Evolutionary conservation across 2,113 vertebrate genomes (phyloP).

Genomic region (Ageneiosus marmoratus): DNA sequence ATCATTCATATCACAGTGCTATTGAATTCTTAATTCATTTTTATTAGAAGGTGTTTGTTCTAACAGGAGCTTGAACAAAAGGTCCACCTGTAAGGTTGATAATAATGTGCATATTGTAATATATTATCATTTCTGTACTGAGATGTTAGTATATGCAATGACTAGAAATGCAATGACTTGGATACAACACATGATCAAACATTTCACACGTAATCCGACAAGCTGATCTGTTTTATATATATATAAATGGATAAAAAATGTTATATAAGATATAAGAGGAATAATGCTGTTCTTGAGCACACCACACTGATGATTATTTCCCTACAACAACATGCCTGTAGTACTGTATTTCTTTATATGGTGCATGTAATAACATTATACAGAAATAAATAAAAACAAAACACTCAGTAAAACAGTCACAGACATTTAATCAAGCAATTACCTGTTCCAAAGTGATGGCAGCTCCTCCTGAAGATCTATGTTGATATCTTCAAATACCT

Average conservation of each 20-base stretch:
- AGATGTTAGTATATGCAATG: too few species aligned
- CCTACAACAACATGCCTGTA: not conserved
- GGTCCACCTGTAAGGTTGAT: not conserved
- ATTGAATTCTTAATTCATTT: not conserved
- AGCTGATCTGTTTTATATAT: not conserved
- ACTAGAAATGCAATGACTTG: too few species aligned
- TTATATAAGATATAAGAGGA: too few species aligned
- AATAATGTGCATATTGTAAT: not conserved
- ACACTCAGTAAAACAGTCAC: not conserved
- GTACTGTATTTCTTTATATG: not conserved
- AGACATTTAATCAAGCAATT: constrained; percentile 37
- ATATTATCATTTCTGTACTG: not conserved
- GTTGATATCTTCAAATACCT: constrained; percentile 98
- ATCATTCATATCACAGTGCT: not conserved
- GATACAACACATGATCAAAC: not conserved
- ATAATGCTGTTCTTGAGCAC: not conserved
- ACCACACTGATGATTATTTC: too few species aligned
- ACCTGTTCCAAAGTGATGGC: constrained; percentile 98
- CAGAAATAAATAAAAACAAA: not conserved
- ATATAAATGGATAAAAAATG: too few species aligned
- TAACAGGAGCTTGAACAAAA: too few species aligned
- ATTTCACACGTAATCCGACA: not conserved
- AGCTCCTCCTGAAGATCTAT: constrained; percentile 95
- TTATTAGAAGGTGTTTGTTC: too few species aligned
- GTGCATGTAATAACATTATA: not conserved